Base-by-base conservation (phyloP, 2,113 vertebrate species). In the Epinephelus moara region DNA sequence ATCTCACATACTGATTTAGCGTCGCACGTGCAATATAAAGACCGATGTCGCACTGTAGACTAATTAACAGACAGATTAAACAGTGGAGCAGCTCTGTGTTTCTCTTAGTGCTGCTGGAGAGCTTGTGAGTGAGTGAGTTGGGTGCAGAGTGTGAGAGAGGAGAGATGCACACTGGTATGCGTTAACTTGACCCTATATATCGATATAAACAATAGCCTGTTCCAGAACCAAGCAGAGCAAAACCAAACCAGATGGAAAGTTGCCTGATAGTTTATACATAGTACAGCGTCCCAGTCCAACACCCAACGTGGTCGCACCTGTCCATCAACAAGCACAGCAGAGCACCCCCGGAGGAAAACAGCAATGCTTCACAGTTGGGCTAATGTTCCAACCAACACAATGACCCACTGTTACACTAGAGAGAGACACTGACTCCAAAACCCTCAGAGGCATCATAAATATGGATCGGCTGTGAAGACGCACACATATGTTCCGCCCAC, bases 401-500 rank as follows among this genome's bases (percentile, higher is more conserved):
- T 84, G 85, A 89, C 75, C 87, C 72, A 84, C 84, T 91, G 86
- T 90, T 86, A 40, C 70, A 61, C 80, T 14, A 30, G 56, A 80
- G 60, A 81, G 52, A 80, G 40, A 82, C 62, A 47, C 37, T 10
- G 56, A 84, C 75, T 78, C 55, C 40, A 57, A 67, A 86, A 30
- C 57, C 81, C 85, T 88, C 81, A 59, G 74, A 89, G 84, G 81
- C 74, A 82, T 85, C 73, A 86, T 90, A 79, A 90, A 89, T 86
- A 86, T 88, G 90, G 71, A 87, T 80, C 82, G 56, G 60, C 67
- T 52, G 73, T 57, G 78, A 84, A 83, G 75, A 68, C 6, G 21
- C 81, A 78, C 84, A 89, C 84, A 88, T 85, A 91, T 86, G 87
- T 86, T 92, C 79, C 86, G 40, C 88, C 86, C 87, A 90, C 47